Conservation (phyloP, 2,797 vertebrate species). For the Molothrus aeneus region DNA sequence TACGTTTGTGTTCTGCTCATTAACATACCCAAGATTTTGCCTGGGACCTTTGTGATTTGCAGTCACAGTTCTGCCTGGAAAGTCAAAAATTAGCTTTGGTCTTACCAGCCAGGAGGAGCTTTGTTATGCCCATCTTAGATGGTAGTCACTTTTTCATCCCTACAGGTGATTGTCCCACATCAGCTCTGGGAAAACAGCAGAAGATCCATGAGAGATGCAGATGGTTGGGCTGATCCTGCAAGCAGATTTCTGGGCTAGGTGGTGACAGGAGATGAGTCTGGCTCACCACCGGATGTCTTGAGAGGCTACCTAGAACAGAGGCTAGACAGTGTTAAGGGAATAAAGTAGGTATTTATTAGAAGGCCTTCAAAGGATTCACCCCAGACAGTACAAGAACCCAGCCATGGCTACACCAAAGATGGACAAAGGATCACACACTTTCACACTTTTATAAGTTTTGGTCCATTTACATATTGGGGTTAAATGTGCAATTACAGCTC, state of each 20-base stretch:
- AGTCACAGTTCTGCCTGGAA: neutral
- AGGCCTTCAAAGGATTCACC: neutral
- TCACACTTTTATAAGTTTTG: neutral
- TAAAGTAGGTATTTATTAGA: neutral
- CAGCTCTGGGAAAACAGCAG: neutral
- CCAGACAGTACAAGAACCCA: neutral
- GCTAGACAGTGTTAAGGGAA: neutral
- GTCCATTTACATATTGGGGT: neutral
- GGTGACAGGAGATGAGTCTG: neutral
- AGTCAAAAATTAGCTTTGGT: neutral
- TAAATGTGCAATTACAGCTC: neutral
- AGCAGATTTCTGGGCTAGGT: neutral
- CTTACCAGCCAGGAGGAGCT: neutral
- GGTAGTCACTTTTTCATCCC: neutral
- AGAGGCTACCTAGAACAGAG: neutral
- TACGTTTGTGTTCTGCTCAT: neutral
- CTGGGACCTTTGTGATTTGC: neutral
- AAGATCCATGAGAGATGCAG: neutral
- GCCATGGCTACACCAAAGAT: too few relatives aligned
- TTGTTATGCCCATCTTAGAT: neutral
- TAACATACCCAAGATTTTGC: neutral
- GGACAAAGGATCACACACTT: fast-evolving
- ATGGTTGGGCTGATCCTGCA: neutral
- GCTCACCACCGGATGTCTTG: neutral
- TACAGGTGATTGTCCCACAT: neutral